Evolutionary conservation across 2,888 invertebrate species (phyloP), one percentile per base, ranked within the genome.

Genomic region (Lasius platythorax): DNA sequence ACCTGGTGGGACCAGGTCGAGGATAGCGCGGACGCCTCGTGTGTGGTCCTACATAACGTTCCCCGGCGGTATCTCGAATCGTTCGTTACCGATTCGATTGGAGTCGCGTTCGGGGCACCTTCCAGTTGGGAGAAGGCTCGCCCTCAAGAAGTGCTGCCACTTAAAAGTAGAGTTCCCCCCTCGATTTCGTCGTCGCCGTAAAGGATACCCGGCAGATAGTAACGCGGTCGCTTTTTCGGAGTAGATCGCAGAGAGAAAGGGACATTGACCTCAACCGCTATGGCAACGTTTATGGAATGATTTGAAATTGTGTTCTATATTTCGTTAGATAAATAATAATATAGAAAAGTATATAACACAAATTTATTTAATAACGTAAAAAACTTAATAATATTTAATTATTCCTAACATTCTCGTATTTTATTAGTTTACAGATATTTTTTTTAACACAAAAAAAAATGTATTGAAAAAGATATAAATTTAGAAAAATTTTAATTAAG

Each of bases 11-110:
- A 89, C 91, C 91, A 84, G 87, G 88, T 88, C 87, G 92, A 91
- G 91, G 91, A 91, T 91, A 91, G 91, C 88, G 91, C 89, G 91
- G 90, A 87, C 87, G 89, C 89, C 85, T 90, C 93, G 93, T 94
- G 94, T 94, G 94, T 94, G 94, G 94, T 94, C 94, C 91, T 84
- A 89, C 88, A 90, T 91, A 90, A 89, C 87, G 90, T 89, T 2
- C 50, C 90, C 87, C 88, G 91, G 91, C 92, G 92, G 92, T 93
- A 94, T 94, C 94, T 93, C 91, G 90, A 93, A 93, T 93, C 93
- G 92, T 94, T 94, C 92, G 92, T 94, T 94, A 94, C 93, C 93
- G 91, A 94, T 94, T 94, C 94, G 93, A 94, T 94, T 92, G 93
- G 90, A 88, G 87, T 84, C 86, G 61, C 79, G 86, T 83, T 87